Conservation (phyloP, 1,140 invertebrate species). For the Leptinotarsa undecemlineata region DNA sequence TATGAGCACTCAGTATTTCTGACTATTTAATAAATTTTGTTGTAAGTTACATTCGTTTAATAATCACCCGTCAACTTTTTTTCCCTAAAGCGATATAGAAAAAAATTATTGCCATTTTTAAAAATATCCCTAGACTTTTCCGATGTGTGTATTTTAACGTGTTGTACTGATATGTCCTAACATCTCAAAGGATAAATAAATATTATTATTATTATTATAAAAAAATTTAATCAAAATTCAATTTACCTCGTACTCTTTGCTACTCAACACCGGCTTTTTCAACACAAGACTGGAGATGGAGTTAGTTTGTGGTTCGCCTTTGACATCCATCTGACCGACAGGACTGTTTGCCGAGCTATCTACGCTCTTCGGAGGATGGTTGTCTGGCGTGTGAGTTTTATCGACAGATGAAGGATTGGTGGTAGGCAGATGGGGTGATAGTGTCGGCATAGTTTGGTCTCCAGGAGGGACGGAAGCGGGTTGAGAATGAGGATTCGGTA, state of each 20-base stretch:
- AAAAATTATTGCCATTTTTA: too few relatives aligned
- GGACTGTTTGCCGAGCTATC: conserved; percentile 50
- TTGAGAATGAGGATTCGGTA: conserved; percentile 75
- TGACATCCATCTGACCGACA: conserved; percentile 29
- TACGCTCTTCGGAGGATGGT: conserved; percentile 59
- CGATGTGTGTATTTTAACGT: too few relatives aligned
- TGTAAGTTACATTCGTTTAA: too few relatives aligned
- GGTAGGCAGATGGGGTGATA: conserved; percentile 56
- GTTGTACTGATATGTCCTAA: too few relatives aligned
- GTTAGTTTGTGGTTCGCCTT: conserved; percentile 30
- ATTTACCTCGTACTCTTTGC: conserved; percentile 68
- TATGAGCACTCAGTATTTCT: too few relatives aligned
- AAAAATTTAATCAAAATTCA: background rate
- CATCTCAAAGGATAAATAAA: too few relatives aligned
- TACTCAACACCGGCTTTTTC: conserved; percentile 73
- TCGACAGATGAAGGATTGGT: conserved; percentile 51
- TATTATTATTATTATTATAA: too few relatives aligned
- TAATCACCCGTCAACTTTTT: too few relatives aligned
- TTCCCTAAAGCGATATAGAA: too few relatives aligned
- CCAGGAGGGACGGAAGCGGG: conserved; percentile 64
- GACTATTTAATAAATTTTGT: too few relatives aligned
- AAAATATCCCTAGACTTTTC: too few relatives aligned
- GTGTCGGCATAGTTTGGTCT: conserved; percentile 65
- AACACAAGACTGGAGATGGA: conserved; percentile 43
- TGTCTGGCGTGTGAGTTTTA: conserved; percentile 53